A percentile compares a stretch with the other conserved stretches of the same genome.
Evolutionary conservation across 2,113 vertebrate genomes (phyloP).

Genomic region (Cygnus buccinator): DNA sequence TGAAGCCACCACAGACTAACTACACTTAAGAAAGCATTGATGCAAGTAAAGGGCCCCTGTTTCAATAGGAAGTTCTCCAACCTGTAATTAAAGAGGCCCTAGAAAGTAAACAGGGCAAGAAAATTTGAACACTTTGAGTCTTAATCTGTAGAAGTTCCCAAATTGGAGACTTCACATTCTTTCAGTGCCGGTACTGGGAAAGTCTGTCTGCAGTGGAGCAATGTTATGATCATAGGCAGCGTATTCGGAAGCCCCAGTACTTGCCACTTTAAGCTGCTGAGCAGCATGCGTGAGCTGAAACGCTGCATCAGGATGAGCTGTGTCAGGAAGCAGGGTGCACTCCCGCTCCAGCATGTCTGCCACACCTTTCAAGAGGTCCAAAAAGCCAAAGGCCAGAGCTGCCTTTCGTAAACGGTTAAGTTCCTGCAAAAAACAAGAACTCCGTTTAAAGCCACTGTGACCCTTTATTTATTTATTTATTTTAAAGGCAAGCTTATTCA

Average conservation of each 20-base stretch:
- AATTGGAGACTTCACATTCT: conserved; percentile 72
- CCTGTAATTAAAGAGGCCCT: not conserved
- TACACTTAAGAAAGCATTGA: not conserved
- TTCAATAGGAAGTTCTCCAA: not conserved
- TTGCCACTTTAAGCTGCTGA: conserved; percentile 93
- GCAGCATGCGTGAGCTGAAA: conserved; percentile 96
- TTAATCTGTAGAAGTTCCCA: not conserved
- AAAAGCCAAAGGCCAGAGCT: conserved; percentile 94
- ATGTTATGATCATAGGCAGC: conserved; percentile 93
- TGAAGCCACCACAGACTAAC: not conserved
- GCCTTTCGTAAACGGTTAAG: conserved; percentile 94
- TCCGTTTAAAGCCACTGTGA: not conserved
- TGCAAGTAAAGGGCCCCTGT: not conserved
- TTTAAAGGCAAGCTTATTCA: not conserved
- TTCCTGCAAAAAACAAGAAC: conserved; percentile 78
- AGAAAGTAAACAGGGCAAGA: not conserved
- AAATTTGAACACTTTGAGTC: not conserved
- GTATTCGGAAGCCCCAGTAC: conserved; percentile 87
- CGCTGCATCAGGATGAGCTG: conserved; percentile 92
- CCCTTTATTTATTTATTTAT: not conserved
- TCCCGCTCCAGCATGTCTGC: conserved; percentile 95
- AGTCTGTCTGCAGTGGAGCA: conserved; percentile 93
- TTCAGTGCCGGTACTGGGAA: conserved; percentile 86
- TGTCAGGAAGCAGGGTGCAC: conserved; percentile 93
- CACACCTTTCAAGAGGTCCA: conserved; percentile 95